Evolutionary conservation across 2,888 invertebrate species (phyloP).

Genomic region (Eupithecia vulgata): DNA sequence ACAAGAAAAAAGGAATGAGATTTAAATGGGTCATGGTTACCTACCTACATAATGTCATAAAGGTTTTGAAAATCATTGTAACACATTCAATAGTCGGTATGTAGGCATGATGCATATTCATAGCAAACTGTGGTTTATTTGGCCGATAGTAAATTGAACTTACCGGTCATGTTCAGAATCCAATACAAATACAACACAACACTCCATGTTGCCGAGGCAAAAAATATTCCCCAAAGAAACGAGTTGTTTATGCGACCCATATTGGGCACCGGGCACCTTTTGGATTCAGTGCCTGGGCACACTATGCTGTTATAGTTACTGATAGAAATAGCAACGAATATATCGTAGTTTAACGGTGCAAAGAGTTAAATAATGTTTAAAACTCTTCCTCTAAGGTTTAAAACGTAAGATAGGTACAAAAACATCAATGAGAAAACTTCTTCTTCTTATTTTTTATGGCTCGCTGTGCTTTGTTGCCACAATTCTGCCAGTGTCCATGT

Average conservation of each 20-base stretch:
- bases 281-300: background rate
- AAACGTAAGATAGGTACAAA: too few relatives aligned
- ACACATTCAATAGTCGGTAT: background rate
- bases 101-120: background rate
- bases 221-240: slow-evolving; percentile 88
- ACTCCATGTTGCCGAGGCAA: slow-evolving; percentile 90
- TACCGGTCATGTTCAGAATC: slow-evolving; percentile 81
- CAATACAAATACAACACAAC: slow-evolving; percentile 89
- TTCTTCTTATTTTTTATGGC: too few relatives aligned
- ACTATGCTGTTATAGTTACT: background rate
- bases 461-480: too few relatives aligned
- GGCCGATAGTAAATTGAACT: slow-evolving; percentile 46
- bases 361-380: background rate
- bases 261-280: background rate
- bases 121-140: background rate
- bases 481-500: too few relatives aligned
- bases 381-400: too few relatives aligned
- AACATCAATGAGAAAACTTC: too few relatives aligned
- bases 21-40: background rate
- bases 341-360: background rate
- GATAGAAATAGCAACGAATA: background rate
- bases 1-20: background rate
- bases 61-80: background rate
- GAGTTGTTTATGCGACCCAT: slow-evolving; percentile 82
- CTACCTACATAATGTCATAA: background rate